Evolutionary conservation across 2,888 invertebrate species (phyloP).

Genomic region (Lasioglossum malachurum): DNA sequence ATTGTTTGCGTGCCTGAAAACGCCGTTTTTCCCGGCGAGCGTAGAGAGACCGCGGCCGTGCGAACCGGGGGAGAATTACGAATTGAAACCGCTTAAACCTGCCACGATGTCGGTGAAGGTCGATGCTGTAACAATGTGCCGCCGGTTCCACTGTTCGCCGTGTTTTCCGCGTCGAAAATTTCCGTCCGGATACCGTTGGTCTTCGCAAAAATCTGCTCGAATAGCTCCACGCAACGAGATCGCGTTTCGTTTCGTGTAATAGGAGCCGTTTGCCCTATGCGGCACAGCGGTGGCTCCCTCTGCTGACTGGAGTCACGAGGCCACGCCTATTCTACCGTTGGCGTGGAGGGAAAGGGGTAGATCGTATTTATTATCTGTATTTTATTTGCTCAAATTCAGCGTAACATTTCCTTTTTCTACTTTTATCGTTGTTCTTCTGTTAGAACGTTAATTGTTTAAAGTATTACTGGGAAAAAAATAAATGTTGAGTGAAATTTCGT

Average conservation of each 20-base stretch:
- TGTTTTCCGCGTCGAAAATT: not conserved
- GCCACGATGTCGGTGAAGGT: slow-evolving; percentile 58
- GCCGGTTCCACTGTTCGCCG: not conserved
- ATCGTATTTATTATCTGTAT: not conserved
- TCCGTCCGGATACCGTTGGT: not conserved
- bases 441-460: no score
- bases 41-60: slow-evolving; percentile 14
- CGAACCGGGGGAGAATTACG: slow-evolving; percentile 53
- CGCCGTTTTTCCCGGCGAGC: slow-evolving; percentile 34
- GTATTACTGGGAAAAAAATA: no score
- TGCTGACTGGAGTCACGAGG: not conserved
- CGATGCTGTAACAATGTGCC: slow-evolving; percentile 41
- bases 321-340: not conserved
- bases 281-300: not conserved
- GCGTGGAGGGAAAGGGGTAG: not conserved
- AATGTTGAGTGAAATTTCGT: no score
- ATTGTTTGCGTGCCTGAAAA: slow-evolving; percentile 47
- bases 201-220: not conserved
- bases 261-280: not conserved
- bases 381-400: no score
- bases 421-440: no score
- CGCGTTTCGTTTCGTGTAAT: not conserved
- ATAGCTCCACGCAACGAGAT: not conserved
- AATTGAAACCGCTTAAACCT: slow-evolving; percentile 63
- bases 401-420: no score